phyloP scores from a whole-genome alignment of 2,113 vertebrate genomes.

The Chlamydotis undulata region DNA sequence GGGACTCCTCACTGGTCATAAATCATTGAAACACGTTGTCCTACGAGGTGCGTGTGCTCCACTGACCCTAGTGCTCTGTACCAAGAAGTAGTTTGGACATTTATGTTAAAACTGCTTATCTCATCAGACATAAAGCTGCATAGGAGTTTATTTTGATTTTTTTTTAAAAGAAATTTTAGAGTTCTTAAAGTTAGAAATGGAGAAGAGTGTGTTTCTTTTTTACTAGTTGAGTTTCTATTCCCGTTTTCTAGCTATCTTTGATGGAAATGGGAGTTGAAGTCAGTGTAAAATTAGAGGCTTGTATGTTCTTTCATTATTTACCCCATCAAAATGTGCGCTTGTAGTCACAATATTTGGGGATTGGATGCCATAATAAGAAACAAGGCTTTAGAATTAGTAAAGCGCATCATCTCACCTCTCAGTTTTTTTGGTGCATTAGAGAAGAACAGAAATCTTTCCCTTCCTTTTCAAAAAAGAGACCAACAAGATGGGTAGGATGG shows the following conservation, averaged over 20 bases:
- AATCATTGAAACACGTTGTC: background rate
- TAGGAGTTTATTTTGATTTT: background rate
- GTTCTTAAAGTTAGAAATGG: background rate
- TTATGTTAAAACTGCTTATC: background rate
- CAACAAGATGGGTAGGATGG: background rate
- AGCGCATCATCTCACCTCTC: background rate
- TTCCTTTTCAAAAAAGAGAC: background rate
- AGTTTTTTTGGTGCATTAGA: background rate
- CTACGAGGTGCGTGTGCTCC: background rate
- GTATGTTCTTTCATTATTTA: background rate
- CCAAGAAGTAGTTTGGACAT: background rate
- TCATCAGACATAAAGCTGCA: background rate
- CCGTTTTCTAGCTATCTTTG: constrained; percentile 4
- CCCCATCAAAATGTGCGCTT: background rate
- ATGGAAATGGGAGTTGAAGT: constrained; percentile 37
- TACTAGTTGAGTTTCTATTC: constrained; percentile 42
- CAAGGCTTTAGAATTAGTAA: background rate
- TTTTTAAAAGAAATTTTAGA: no score
- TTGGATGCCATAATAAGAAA: background rate
- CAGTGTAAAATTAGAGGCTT: constrained; percentile 7
- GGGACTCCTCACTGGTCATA: background rate
- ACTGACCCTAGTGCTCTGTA: background rate
- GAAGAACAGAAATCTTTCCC: background rate
- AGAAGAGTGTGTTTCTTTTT: constrained; percentile 11
- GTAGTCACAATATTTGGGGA: background rate